Percentiles rank a stretch among this genome's conserved stretches.
phyloP scores from a whole-genome alignment of 2,797 vertebrate genomes.

The Sardinella longiceps region DNA sequence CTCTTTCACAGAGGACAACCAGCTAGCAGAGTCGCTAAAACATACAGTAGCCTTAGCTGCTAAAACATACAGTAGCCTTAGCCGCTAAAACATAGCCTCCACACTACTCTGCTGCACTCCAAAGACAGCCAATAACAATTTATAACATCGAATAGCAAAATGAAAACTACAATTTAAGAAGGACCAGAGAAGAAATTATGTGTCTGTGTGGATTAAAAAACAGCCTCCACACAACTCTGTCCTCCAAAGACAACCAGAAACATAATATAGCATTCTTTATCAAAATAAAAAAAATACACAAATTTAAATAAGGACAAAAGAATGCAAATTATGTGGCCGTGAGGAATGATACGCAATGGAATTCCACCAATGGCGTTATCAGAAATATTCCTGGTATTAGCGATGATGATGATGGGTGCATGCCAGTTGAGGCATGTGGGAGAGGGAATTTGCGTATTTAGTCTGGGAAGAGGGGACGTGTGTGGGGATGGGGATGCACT shows the following conservation, averaged over 20 bases:
- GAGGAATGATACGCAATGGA: not conserved
- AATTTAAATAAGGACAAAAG: not conserved
- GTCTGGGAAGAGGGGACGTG: not conserved
- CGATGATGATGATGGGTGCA: not conserved
- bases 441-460: not conserved
- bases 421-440: not conserved
- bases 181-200: too few relatives aligned
- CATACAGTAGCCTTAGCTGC: not conserved
- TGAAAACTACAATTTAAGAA: not conserved
- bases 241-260: not conserved
- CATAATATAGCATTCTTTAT: not conserved
- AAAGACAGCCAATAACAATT: not conserved
- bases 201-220: too few relatives aligned
- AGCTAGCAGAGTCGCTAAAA: not conserved
- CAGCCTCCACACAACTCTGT: not conserved
- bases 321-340: not conserved
- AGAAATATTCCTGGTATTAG: not conserved
- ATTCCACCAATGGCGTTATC: not conserved
- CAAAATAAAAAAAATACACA: not conserved
- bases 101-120: not conserved
- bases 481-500: not conserved
- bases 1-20: not conserved
- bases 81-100: not conserved
- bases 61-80: not conserved
- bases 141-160: not conserved